A percentile compares a stretch with the other conserved stretches of the same genome.
phyloP scores from a whole-genome alignment of 2,113 vertebrate species.

The Microtus ochrogaster region DNA sequence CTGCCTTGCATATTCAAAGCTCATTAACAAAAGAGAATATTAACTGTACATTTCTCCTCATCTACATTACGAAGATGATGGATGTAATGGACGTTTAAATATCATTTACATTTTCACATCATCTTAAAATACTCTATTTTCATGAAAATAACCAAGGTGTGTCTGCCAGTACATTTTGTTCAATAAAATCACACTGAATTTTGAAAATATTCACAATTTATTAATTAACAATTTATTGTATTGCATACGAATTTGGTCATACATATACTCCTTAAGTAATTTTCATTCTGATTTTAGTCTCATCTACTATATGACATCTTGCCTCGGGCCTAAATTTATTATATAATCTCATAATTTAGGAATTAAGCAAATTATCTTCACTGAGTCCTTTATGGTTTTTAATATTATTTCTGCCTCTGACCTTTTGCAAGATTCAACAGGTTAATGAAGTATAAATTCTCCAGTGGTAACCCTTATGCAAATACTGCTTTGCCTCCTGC shows the following conservation, averaged over 20 bases:
- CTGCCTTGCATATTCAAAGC: constrained; percentile 2
- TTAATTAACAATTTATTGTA: constrained; percentile 45
- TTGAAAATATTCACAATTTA: background rate
- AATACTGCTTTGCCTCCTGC: constrained; percentile 28
- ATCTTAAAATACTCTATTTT: constrained; percentile 8
- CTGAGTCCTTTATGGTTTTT: constrained; percentile 68
- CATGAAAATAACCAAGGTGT: background rate
- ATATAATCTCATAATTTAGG: constrained; percentile 63
- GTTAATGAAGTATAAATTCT: constrained; percentile 79
- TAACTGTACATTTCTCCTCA: background rate
- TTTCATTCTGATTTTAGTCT: constrained; percentile 53
- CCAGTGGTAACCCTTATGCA: constrained; percentile 58
- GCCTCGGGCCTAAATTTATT: constrained; percentile 13
- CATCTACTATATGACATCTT: constrained; percentile 42
- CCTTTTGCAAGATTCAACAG: constrained; percentile 76
- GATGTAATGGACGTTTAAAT: constrained; percentile 51
- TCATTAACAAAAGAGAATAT: background rate
- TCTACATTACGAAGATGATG: background rate
- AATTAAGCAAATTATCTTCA: constrained; percentile 70
- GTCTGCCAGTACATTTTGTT: background rate
- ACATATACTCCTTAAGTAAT: background rate
- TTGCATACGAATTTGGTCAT: constrained; percentile 46
- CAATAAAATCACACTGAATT: background rate
- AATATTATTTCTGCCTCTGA: constrained; percentile 78
- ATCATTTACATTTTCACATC: constrained; percentile 29